phyloP scores from a whole-genome alignment of 2,888 invertebrate species.

The Keiferia lycopersicella region DNA sequence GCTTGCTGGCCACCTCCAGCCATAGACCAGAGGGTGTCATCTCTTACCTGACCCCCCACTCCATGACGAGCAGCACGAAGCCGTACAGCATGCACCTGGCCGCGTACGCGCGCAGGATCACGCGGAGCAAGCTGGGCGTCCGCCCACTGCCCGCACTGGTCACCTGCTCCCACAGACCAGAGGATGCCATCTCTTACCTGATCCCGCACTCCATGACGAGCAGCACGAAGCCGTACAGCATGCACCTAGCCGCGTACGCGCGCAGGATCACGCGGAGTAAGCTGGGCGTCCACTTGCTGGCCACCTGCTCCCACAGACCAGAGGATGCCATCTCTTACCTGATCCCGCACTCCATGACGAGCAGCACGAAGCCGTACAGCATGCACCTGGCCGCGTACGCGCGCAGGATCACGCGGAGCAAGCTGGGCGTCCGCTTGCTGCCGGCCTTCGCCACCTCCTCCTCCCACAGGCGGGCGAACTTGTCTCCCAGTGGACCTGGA shows the following conservation, averaged over 20 bases:
- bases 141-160: no score
- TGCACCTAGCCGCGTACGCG: neutral
- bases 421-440: constrained; percentile 77
- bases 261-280: neutral
- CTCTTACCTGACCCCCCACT: constrained; percentile 82
- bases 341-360: constrained; percentile 83
- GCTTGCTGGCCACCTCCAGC: no score
- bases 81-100: constrained; percentile 53
- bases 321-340: constrained; percentile 73
- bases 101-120: neutral
- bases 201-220: constrained; percentile 83
- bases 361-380: constrained; percentile 80
- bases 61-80: constrained; percentile 79
- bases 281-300: constrained; percentile 77
- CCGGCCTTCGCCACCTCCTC: constrained; percentile 67
- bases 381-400: constrained; percentile 83
- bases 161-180: constrained; percentile 58
- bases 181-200: constrained; percentile 74
- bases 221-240: constrained; percentile 73
- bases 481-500: constrained; percentile 73
- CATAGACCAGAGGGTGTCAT: no score
- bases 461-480: constrained; percentile 78
- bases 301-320: constrained; percentile 77
- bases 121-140: constrained; percentile 68
- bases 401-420: constrained; percentile 75